Percentiles rank a stretch among this genome's conserved stretches.
Evolutionary conservation across 2,797 vertebrate species (phyloP).

Genomic region (Notolepis coatsorum): DNA sequence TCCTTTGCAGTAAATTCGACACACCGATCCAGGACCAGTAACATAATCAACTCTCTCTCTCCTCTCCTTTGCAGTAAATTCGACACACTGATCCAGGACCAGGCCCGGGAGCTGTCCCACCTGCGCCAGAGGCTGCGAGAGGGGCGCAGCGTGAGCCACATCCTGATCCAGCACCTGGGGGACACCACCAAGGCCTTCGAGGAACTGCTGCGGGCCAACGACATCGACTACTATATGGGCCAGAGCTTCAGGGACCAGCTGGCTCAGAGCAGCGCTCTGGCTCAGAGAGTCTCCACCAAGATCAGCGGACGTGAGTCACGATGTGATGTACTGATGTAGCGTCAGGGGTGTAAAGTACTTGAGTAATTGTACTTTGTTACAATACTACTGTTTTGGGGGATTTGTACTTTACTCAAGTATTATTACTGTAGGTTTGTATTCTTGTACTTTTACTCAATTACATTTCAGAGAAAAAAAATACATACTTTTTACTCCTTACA

Average conservation of each 20-base stretch:
- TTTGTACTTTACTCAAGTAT: too few species aligned
- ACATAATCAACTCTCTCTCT: not conserved
- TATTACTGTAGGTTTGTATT: too few species aligned
- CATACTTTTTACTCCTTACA: too few species aligned
- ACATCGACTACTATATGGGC: constrained; percentile 94
- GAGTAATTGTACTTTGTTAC: too few species aligned
- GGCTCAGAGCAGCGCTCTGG: constrained; percentile 84
- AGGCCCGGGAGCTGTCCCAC: constrained; percentile 93
- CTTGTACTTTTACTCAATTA: too few species aligned
- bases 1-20: too few species aligned
- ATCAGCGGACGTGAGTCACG: constrained; percentile 84
- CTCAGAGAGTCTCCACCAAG: constrained; percentile 79
- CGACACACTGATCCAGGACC: constrained; percentile 89
- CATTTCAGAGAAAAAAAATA: too few species aligned
- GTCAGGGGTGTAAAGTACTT: too few species aligned
- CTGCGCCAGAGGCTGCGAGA: constrained; percentile 89
- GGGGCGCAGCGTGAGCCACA: constrained; percentile 81
- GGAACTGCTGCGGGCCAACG: constrained; percentile 89
- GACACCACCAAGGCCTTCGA: constrained; percentile 91
- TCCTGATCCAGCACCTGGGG: constrained; percentile 86
- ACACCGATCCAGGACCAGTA: too few species aligned
- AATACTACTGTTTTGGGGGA: too few species aligned
- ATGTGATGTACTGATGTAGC: not conserved
- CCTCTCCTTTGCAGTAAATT: constrained; percentile 81
- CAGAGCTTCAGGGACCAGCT: constrained; percentile 93